Conservation (phyloP, 2,113 vertebrate genomes). For the Mystacornis crossleyi region DNA sequence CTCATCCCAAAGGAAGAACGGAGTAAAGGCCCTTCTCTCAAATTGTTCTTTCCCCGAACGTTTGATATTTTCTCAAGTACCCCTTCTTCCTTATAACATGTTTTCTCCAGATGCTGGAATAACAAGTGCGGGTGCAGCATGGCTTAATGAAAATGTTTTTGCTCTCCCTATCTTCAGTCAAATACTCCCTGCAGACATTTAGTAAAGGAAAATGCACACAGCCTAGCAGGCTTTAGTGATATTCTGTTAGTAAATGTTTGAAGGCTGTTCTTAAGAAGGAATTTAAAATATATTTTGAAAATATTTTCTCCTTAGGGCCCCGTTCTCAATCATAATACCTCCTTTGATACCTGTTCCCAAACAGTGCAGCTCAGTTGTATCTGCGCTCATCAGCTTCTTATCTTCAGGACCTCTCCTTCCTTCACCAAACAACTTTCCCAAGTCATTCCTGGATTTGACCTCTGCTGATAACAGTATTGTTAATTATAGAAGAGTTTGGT, state of each 20-base stretch:
- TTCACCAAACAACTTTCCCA: background rate
- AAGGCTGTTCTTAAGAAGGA: background rate
- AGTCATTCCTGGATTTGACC: background rate
- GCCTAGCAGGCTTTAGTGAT: background rate
- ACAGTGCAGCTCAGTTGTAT: background rate
- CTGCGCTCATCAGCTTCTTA: background rate
- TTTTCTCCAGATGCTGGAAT: background rate
- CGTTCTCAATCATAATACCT: background rate
- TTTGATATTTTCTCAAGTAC: background rate
- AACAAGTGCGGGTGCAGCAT: background rate
- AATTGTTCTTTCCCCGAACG: background rate
- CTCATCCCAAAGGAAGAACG: background rate
- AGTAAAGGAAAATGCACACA: background rate
- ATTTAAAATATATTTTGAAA: background rate
- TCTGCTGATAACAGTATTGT: background rate
- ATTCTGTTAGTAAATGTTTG: background rate
- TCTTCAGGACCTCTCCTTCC: background rate
- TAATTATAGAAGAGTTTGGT: background rate
- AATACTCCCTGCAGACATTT: background rate
- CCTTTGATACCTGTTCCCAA: background rate
- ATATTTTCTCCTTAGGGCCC: background rate
- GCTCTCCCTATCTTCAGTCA: background rate
- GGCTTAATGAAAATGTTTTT: background rate
- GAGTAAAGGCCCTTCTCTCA: background rate
- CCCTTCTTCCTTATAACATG: background rate